A percentile compares a stretch with the other conserved stretches of the same genome.
Evolutionary conservation across 2,888 invertebrate genomes (phyloP).

Genomic region (Caenorhabditis sp.): DNA sequence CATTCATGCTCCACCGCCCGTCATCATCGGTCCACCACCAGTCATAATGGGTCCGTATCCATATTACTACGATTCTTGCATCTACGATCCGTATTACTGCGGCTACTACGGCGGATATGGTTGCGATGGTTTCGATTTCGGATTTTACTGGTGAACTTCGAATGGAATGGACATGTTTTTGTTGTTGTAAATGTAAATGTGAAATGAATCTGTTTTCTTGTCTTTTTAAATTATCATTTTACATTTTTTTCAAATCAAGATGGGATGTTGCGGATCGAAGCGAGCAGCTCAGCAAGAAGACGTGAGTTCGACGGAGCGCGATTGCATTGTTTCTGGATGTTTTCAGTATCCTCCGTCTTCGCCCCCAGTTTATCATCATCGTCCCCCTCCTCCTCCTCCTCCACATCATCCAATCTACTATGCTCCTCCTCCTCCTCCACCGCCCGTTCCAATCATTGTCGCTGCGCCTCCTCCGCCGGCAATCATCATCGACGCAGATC

Average conservation of each 20-base stretch:
- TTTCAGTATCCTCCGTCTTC: background rate
- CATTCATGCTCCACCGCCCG: conserved; percentile 17
- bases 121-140: conserved; percentile 39
- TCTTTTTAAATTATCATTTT: background rate
- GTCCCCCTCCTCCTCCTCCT: background rate
- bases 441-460: background rate
- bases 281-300: background rate
- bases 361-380: background rate
- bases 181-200: too few relatives aligned
- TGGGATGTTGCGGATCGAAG: conserved; percentile 4
- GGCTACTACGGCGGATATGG: conserved; percentile 52
- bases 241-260: background rate
- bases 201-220: background rate
- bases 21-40: conserved; percentile 35
- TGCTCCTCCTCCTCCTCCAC: background rate
- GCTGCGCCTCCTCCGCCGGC: background rate
- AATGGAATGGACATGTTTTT: background rate
- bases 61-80: conserved; percentile 35
- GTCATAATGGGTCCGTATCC: conserved; percentile 49
- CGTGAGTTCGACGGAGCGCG: too few relatives aligned
- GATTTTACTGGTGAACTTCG: conserved; percentile 32
- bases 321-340: too few relatives aligned
- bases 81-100: conserved; percentile 46
- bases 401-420: background rate
- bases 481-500: background rate